phyloP scores from a whole-genome alignment of 1,140 invertebrate genomes.

The Portunus trituberculatus region DNA sequence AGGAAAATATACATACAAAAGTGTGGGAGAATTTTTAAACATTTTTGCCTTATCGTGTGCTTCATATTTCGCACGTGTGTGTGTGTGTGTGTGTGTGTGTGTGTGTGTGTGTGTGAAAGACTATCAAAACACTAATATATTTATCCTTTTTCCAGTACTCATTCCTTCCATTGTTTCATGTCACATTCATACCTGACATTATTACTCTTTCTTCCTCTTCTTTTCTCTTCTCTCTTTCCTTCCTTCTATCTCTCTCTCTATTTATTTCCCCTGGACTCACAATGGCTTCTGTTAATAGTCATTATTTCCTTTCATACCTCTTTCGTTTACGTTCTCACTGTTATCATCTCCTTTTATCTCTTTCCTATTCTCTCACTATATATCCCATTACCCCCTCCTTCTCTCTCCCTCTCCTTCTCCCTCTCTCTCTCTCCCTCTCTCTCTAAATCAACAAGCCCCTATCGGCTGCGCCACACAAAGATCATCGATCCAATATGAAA shows the following conservation, averaged over 20 bases:
- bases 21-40: not conserved
- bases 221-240: not conserved
- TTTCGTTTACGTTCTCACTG: not conserved
- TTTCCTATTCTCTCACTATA: not conserved
- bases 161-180: too few species aligned
- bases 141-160: too few species aligned
- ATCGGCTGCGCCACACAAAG: not conserved
- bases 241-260: not conserved
- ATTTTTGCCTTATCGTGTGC: not conserved
- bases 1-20: not conserved
- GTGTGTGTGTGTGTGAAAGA: not conserved
- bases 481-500: not conserved
- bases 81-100: conserved; percentile 40
- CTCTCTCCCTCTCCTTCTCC: not conserved
- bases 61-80: not conserved
- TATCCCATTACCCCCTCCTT: not conserved
- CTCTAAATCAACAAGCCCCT: not conserved
- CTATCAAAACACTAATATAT: too few species aligned
- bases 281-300: not conserved
- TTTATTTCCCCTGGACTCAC: not conserved
- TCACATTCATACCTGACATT: too few species aligned
- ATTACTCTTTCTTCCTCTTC: too few species aligned
- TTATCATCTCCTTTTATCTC: not conserved
- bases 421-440: not conserved
- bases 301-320: not conserved